Evolutionary conservation across 2,797 vertebrate species (phyloP), one percentile per base, ranked within the genome.

Genomic region (Phalanger gymnotis): DNA sequence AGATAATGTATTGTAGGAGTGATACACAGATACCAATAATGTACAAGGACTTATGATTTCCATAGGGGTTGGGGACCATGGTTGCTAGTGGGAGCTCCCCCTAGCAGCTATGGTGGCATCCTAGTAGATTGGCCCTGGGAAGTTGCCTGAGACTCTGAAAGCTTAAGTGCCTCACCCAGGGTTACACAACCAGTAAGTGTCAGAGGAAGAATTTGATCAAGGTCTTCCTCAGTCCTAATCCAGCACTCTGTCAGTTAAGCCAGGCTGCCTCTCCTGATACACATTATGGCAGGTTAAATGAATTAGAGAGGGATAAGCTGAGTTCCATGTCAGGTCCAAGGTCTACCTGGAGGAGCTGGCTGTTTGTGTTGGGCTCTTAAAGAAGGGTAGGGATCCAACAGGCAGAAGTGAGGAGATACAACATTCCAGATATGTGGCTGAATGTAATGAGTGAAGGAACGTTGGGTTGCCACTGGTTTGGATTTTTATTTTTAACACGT

Each of bases 401-500:
- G 40, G 40, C 9, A 47, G 40, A 87, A 47, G 22, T 87, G 40
- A 87, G 22, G 9, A 87, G n/a, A 73, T 7, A 73, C 22, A 73
- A 19, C 40, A 87, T 87, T 87, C 73, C 22, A 87, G 73, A 34
- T 40, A 81, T 81, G 73, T 47, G 73, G 40, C 22, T 73, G 16
- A 81, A n/a, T 47, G 16, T 81, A 10, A 25, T 73, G 66, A 40
- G 16, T 40, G n/a, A 81, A 81, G 6, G n/a, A 81, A 81, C 7
- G 2, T 40, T n/a, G 47, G 34, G 66, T 87, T 47, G 40, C 27
- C 73, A 47, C 25, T 47, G 12, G 40, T 47, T 81, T 19, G 47
- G 40, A 11, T 47, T 81, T 47, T n/a, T 66, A 19, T 73, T 81
- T 47, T 81, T 47, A 93, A 95, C 94, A 40, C 95, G 4, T 91